Base-by-base conservation (phyloP, 1,140 invertebrate species). In the Ganaspis sp. region DNA sequence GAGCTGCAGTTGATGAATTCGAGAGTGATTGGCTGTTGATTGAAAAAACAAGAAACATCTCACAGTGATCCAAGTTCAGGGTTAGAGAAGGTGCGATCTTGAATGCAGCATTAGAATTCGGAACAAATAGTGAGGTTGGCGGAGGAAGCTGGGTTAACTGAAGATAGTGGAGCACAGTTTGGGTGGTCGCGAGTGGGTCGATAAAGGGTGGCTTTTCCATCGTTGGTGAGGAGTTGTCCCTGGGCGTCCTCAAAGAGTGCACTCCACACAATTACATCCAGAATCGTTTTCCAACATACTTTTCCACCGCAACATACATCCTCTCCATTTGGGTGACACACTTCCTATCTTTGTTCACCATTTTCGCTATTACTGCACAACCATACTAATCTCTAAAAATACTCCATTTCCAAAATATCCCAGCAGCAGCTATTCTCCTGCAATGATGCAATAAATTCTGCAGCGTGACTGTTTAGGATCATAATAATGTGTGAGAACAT, bases 171-270 rank as follows among this genome's bases (percentile, higher is more conserved):
- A 77, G 72, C 74, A 74, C 77, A 84, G 80, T 86, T 86, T 80
- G 83, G 82, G 81, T 79, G 82, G 84, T 84, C 83, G 83, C 82
- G 77, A 79, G 78, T 85, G 86, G 86, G 84, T 88, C 87, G 87
- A 88, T 88, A 88, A 81, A 83, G 83, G 84, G 84, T 87, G 85
- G 82, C 77, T 86, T 86, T 80, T 80, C 75, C 82, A 74, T n/a
- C 70, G 81, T 75, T 78, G 80, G 64, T 74, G 64, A 73, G 76
- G 78, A 78, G 74, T 75, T 81, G 81, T 78, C 79, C 79, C 72
- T 49, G 76, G 72, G 12, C 37, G 49, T 76, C 73, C 42, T 49
- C 37, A 26, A 76, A 76, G 74, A 74, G 80, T 77, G 79, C 69
- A 64, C 58, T 75, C 75, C 69, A 71, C 76, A 70, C 72, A 77